Base-by-base conservation (phyloP, 2,113 vertebrate genomes). In the Dipodomys ordii region DNA sequence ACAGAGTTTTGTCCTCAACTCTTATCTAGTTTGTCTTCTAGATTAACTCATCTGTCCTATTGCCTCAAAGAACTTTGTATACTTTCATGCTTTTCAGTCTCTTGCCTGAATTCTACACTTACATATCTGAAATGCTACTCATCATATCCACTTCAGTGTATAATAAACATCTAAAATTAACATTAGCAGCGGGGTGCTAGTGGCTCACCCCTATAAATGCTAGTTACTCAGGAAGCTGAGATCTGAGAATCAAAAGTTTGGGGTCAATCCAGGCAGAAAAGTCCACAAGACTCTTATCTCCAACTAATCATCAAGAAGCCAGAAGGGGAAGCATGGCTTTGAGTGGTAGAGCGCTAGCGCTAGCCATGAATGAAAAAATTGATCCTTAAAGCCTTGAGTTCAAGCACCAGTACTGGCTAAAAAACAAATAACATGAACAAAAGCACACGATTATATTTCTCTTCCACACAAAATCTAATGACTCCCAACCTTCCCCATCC, bases 61-160 rank as follows among this genome's bases (percentile, higher is more conserved):
- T 82, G 62, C 39, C 82, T 88, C 64, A 77, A 65, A 95, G 15
- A 57, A 57, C 53, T 57, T 4, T 13, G 15, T 57, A 18, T 57
- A 57, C 53, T 16, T 57, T 57, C 15, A 57, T 64, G 67, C 57
- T 9, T 82, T 86, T 81, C 53, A 71, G 77, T 53, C 16, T 60
- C 23, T 89, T 68, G 22, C 80, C 28, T 77, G 16, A 88, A 71
- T 44, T 80, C 35, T 71, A 92, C n/a, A 82, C 12, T 19, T 96
- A 3, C 46, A 62, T 68, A 88, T 71, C 23, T 30, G 39, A 88
- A 30, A n/a, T 80, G 20, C 16, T 44, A 62, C 28, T 89, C 39
- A 73, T 30, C 39, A n/a, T 49, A 77, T 76, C 71, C 27, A 87
- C 49, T 53, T 64, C 7, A 60, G 60, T 77, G 7, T 81, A 39